Evolutionary conservation across 2,888 invertebrate species (phyloP).

Genomic region (Ferrisia virgata): DNA sequence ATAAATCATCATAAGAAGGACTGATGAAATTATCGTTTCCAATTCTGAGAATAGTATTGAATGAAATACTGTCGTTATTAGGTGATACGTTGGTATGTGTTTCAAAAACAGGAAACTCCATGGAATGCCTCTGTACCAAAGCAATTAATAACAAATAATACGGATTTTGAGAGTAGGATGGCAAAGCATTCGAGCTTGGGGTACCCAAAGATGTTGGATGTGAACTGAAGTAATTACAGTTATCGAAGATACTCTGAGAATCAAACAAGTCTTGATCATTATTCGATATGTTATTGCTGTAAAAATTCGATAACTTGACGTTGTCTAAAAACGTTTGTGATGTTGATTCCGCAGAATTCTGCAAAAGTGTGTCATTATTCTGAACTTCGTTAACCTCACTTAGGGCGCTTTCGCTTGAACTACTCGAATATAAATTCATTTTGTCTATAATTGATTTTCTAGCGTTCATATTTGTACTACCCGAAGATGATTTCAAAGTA

Average conservation of each 20-base stretch:
- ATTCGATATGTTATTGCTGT: neutral
- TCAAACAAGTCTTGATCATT: neutral
- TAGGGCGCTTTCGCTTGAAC: neutral
- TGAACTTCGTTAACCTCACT: neutral
- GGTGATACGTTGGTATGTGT: neutral
- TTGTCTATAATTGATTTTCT: neutral
- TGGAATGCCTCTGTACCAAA: neutral
- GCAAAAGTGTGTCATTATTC: neutral
- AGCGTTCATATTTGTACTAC: neutral
- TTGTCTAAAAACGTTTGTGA: neutral
- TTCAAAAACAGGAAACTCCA: neutral
- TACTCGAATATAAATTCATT: neutral
- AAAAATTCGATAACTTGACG: neutral
- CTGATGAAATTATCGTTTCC: conserved; percentile 16
- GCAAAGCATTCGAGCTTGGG: neutral
- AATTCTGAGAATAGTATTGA: neutral
- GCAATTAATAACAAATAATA: neutral
- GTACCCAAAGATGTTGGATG: neutral
- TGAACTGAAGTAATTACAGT: neutral
- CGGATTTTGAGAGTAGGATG: neutral
- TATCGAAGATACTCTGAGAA: neutral
- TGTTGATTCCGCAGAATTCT: neutral
- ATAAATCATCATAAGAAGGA: neutral
- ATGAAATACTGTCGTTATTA: neutral
- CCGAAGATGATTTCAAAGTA: neutral